Evolutionary conservation across 2,888 invertebrate species (phyloP).

Genomic region (Toxonevra muliebris): DNA sequence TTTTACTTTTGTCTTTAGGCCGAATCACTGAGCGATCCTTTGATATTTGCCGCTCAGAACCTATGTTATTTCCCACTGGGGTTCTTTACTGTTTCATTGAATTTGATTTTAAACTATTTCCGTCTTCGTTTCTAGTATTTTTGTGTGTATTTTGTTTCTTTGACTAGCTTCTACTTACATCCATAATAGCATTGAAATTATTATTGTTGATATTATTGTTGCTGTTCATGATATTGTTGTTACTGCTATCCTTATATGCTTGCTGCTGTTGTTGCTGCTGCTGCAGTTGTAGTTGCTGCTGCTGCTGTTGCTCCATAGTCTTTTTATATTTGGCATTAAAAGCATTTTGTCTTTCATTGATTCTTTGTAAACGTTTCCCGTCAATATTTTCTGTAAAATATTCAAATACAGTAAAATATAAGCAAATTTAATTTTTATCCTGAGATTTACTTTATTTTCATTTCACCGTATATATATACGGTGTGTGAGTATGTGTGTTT

Average conservation of each 20-base stretch:
- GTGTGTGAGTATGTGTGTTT: too few relatives aligned
- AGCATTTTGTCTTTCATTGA: constrained; percentile 69
- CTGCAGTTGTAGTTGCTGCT: constrained; percentile 42
- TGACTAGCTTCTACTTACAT: constrained; percentile 51
- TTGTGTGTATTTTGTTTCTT: background rate
- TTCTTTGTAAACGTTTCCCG: constrained; percentile 70
- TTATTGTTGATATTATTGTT: constrained; percentile 54
- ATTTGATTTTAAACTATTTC: constrained; percentile 1
- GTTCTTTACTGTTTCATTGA: background rate
- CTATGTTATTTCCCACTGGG: too few relatives aligned
- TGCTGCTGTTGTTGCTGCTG: constrained; percentile 54
- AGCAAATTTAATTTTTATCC: too few relatives aligned
- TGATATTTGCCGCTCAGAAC: too few relatives aligned
- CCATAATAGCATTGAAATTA: constrained; percentile 61
- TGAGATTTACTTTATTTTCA: too few relatives aligned
- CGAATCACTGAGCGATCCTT: too few relatives aligned
- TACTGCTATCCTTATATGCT: constrained; percentile 55
- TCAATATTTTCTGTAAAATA: constrained; percentile 63
- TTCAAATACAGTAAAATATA: too few relatives aligned
- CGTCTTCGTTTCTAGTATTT: constrained; percentile 4
- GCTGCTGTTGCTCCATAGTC: constrained; percentile 68
- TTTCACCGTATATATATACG: too few relatives aligned
- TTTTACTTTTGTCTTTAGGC: too few relatives aligned
- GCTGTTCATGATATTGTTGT: constrained; percentile 59
- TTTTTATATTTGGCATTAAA: constrained; percentile 74